Base-by-base conservation (phyloP, 1,140 invertebrate genomes). In the Nilaparvata lugens region DNA sequence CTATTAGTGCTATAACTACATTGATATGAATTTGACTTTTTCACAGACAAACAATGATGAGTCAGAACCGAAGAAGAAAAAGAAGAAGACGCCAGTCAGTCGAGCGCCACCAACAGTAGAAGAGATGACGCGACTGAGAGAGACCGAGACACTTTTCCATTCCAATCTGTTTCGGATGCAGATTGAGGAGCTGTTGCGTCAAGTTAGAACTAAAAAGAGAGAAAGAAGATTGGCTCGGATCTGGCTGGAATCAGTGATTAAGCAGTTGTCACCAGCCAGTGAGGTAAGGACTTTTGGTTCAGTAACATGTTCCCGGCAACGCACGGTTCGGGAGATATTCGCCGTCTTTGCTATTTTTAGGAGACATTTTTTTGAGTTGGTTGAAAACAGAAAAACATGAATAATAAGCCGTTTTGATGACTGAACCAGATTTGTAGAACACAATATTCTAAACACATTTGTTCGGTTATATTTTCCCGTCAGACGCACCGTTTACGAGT, bases 141-240 rank as follows among this genome's bases (percentile, higher is more conserved):
- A 98, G 76, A 91, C 90, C 0, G 87, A 93, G 72, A 89, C 85
- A 72, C 75, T 93, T 1, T 94, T 88, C 71, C 89, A 93, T 69
- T 94, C 91, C 0, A 93, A 92, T 73, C 75, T 95, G 23, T 93
- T 95, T 67, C 79, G 89, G 42, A 68, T 95, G 35, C 91, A 93
- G 80, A 84, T 92, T 25, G 85, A 89, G 56, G 89, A 93, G 75
- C 77, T 92, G 69, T 67, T 93, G 2, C 75, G 79, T 59, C 88
- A 89, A 78, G 75, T 89, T 0, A 82, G 79, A 68, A 64, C 91
- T 0, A 89, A 88, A 71, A 74, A 82, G 13, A 86, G 87, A 72
- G 82, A 83, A 63, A 76, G 75, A 48, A 79, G 74, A 48, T 71
- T 78, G 42, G 80, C 88, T 53, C 68, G 81, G 13, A 67, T 67